phyloP scores from a whole-genome alignment of 2,888 invertebrate genomes.

The Eustalomyia histrio region DNA sequence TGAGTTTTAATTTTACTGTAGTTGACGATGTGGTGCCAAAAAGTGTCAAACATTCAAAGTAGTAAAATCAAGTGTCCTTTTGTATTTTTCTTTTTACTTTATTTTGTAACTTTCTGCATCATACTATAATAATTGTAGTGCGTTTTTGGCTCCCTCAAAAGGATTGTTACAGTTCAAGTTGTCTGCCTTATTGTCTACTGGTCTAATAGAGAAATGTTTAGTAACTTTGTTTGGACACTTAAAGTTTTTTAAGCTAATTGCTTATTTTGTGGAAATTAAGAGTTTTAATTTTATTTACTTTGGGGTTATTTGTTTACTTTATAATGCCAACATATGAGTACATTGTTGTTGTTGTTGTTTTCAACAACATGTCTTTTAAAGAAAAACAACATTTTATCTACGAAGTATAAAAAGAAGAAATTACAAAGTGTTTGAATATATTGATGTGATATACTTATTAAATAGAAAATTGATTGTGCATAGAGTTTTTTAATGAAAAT shows the following conservation, averaged over 20 bases:
- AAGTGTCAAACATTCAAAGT: slow-evolving; percentile 79
- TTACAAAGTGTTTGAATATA: not conserved
- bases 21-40: slow-evolving; percentile 70
- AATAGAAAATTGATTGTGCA: too few species aligned
- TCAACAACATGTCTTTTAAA: not conserved
- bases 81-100: slow-evolving; percentile 65
- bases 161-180: slow-evolving; percentile 59
- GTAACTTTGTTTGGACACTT: slow-evolving; percentile 76
- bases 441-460: not conserved
- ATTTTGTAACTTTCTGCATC: slow-evolving; percentile 36
- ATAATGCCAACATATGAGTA: not conserved
- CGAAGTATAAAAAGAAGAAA: not conserved
- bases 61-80: slow-evolving; percentile 79
- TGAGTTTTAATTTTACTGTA: slow-evolving; percentile 30
- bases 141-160: slow-evolving; percentile 37
- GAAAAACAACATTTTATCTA: not conserved
- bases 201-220: slow-evolving; percentile 44
- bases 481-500: too few species aligned
- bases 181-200: slow-evolving; percentile 61
- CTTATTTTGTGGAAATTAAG: slow-evolving; percentile 79
- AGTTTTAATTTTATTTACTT: slow-evolving; percentile 78
- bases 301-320: slow-evolving; percentile 67
- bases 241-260: slow-evolving; percentile 78
- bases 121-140: not conserved
- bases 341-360: not conserved